phyloP scores from a whole-genome alignment of 2,888 invertebrate species.

The Cynaeus angustus region DNA sequence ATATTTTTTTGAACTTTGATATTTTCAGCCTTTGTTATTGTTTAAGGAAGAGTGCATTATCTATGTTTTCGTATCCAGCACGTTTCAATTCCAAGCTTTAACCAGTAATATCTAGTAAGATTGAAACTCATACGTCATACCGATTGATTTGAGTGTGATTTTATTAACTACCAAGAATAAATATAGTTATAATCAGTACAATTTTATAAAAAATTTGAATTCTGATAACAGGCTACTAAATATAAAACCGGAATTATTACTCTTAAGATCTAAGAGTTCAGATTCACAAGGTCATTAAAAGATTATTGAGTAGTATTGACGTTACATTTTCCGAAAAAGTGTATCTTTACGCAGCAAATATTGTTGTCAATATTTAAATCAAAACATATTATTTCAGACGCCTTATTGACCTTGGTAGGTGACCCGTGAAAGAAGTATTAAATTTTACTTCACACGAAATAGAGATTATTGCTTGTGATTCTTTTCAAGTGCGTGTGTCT shows the following conservation, averaged over 20 bases:
- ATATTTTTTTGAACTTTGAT: too few relatives aligned
- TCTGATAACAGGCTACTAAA: slow-evolving; percentile 11
- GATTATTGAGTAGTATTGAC: slow-evolving; percentile 12
- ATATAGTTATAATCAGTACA: slow-evolving; percentile 8
- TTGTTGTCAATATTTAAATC: slow-evolving; percentile 8
- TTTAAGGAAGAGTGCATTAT: slow-evolving; percentile 16
- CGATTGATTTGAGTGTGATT: slow-evolving; percentile 1
- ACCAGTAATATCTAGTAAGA: slow-evolving; percentile 3
- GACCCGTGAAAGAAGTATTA: slow-evolving; percentile 34
- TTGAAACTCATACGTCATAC: neutral
- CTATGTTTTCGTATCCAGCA: neutral
- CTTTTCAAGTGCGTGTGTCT: neutral
- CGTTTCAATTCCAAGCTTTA: neutral
- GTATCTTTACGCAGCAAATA: slow-evolving; percentile 22
- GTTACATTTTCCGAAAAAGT: slow-evolving; percentile 24
- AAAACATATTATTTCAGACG: slow-evolving; percentile 24
- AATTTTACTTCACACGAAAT: slow-evolving; percentile 29
- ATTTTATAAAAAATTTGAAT: slow-evolving; percentile 10
- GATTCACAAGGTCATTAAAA: slow-evolving; percentile 19
- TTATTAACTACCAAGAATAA: neutral
- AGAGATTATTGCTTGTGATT: slow-evolving; percentile 2
- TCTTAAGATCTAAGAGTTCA: neutral
- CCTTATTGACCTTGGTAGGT: slow-evolving; percentile 32
- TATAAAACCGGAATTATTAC: slow-evolving; percentile 10
- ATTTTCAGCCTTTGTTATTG: too few relatives aligned